Evolutionary conservation across 2,113 vertebrate species (phyloP), one percentile per base, ranked within the genome.

Genomic region (Siniperca knerii): DNA sequence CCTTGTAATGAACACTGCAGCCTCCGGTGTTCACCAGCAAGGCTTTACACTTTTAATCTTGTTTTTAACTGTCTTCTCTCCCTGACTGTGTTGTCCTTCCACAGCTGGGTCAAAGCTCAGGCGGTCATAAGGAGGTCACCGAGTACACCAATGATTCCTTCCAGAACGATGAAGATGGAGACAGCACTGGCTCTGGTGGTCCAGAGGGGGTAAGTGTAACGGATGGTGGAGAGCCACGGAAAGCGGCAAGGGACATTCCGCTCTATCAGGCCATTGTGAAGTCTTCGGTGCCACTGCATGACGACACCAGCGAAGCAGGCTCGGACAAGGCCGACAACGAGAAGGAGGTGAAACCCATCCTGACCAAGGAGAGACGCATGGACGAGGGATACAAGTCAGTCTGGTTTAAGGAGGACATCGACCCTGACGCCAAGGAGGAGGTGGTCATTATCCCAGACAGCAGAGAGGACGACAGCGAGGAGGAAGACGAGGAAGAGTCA

Each of bases 361-460:
- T 97, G 62, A 97, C 96, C 62, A 97, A 96, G 78, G 96, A 96
- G 74, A 90, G 94, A 11, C 93, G 90, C 4, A n/a, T 57, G 40
- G 96, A 96, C 13, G 95, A 95, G 0, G 96, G 96, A 4, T 97
- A 97, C 92, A 97, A 97, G 82, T 88, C 96, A 0, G 96, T 97
- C 8, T 97, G 96, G 96, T 97, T 97, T 81, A 96, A 95, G 58
- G 87, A 96, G 61, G 96, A 97, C 76, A 96, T 96, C 4, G 93
- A 95, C 62, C 96, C 95, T 2, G 15, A 94, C 4, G 92, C 93
- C 75, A 96, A 94, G 68, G 95, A 95, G 57, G 95, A 96, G 35
- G 94, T 95, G 71, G 89, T 96, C 54, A 94, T 96, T 58, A 96
- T 96, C 78, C 94, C 94, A 1, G 89, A 94, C 46, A 94, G 66